Conservation (phyloP, 2,113 vertebrate genomes). For the Lophius piscatorius region DNA sequence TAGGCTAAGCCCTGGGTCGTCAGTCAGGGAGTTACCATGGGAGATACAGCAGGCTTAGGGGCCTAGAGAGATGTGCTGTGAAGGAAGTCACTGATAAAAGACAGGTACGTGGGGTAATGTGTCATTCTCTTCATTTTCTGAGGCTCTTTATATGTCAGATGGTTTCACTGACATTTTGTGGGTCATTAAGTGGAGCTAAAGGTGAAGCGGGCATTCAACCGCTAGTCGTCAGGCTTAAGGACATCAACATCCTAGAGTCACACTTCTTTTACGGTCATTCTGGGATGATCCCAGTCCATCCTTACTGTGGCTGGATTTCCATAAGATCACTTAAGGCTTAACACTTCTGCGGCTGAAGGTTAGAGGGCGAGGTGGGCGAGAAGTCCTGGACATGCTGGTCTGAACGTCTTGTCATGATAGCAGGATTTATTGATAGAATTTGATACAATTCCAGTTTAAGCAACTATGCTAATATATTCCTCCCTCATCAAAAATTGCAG, state of each 20-base stretch:
- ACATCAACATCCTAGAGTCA: slow-evolving; percentile 18
- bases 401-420: too few species aligned
- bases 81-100: slow-evolving; percentile 10
- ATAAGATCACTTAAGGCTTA: slow-evolving; percentile 48
- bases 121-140: neutral
- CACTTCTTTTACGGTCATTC: slow-evolving; percentile 41
- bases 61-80: slow-evolving; percentile 56
- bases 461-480: too few species aligned
- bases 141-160: neutral
- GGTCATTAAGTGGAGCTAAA: slow-evolving; percentile 6
- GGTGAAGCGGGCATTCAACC: slow-evolving; percentile 9
- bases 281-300: slow-evolving; percentile 65
- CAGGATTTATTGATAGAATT: too few species aligned
- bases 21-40: slow-evolving; percentile 79
- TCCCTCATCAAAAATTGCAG: too few species aligned
- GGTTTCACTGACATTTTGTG: slow-evolving; percentile 5
- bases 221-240: slow-evolving; percentile 6
- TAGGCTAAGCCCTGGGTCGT: slow-evolving; percentile 83
- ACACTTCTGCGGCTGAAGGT: slow-evolving; percentile 48
- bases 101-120: slow-evolving; percentile 11
- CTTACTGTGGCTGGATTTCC: slow-evolving; percentile 52
- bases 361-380: slow-evolving; percentile 20
- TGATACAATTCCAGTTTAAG: too few species aligned
- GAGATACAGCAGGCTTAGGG: slow-evolving; percentile 70
- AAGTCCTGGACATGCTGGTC: neutral